Evolutionary conservation across 2,888 invertebrate genomes (phyloP).

Genomic region (Apamea epomidion): DNA sequence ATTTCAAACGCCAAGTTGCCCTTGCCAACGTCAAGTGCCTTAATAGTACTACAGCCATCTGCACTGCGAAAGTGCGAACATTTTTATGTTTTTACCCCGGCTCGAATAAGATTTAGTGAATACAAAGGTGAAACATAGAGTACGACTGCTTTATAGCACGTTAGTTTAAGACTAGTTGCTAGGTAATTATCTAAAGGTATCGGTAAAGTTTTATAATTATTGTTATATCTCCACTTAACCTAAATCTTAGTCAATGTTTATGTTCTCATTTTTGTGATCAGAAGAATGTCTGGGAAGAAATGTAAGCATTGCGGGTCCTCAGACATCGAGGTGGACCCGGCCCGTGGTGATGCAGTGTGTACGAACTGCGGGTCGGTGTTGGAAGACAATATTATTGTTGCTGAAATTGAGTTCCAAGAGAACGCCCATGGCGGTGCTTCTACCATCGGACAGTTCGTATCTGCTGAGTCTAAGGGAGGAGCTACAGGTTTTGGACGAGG

Average conservation of each 20-base stretch:
- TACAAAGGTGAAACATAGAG: slow-evolving; percentile 4
- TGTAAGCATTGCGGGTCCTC: slow-evolving; percentile 97
- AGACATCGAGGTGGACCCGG: slow-evolving; percentile 98
- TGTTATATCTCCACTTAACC: slow-evolving; percentile 41
- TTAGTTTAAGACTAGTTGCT: slow-evolving; percentile 4
- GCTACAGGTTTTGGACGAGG: slow-evolving; percentile 95
- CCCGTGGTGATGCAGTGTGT: slow-evolving; percentile 98
- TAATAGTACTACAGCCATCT: slow-evolving; percentile 8
- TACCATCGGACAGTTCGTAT: slow-evolving; percentile 98
- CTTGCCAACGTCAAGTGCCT: slow-evolving; percentile 4
- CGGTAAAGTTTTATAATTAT: neutral
- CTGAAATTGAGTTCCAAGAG: slow-evolving; percentile 99
- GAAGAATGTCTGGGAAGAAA: slow-evolving; percentile 92
- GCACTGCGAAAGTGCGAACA: slow-evolving; percentile 32
- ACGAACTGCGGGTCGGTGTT: slow-evolving; percentile 98
- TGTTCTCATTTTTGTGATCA: slow-evolving; percentile 46
- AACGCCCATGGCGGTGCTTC: slow-evolving; percentile 96
- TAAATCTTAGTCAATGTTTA: slow-evolving; percentile 45
- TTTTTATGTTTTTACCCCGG: slow-evolving; percentile 27
- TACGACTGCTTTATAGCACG: neutral
- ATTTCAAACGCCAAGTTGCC: slow-evolving; percentile 9
- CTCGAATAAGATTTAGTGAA: neutral
- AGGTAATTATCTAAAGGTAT: slow-evolving; percentile 7
- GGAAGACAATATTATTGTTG: slow-evolving; percentile 98
- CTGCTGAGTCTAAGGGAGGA: slow-evolving; percentile 96